Percentiles rank a stretch among this genome's conserved stretches.
These are phyloP conservation scores for Recurvirostra avosetta DNA, from an alignment of 2,113 vertebrate genomes.

Conservation along the genomic window DNA sequence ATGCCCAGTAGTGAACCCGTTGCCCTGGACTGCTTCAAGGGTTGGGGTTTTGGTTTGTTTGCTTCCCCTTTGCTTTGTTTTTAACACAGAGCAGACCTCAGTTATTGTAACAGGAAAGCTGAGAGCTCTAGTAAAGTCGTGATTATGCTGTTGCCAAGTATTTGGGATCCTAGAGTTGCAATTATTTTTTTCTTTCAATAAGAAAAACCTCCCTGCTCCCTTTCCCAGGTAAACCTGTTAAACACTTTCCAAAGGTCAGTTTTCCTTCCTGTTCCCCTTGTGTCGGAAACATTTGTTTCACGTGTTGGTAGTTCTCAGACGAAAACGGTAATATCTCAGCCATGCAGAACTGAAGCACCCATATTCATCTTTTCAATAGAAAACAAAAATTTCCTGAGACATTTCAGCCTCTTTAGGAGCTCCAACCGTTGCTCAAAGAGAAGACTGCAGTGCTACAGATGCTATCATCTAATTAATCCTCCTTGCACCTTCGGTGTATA, in stretches of 20 bases:
- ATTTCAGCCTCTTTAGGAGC: not conserved
- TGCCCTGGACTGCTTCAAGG: not conserved
- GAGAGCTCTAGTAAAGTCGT: not conserved
- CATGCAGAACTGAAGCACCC: not conserved
- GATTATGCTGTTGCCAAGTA: not conserved
- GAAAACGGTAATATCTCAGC: not conserved
- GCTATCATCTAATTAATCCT: not conserved
- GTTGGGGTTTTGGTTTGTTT: conserved; percentile 14
- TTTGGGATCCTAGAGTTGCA: not conserved
- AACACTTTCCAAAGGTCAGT: not conserved
- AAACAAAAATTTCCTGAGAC: not conserved
- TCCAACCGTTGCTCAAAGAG: not conserved
- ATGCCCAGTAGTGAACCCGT: not conserved
- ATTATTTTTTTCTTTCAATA: not conserved
- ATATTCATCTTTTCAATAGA: not conserved
- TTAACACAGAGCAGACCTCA: conserved; percentile 5
- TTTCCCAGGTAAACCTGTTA: not conserved
- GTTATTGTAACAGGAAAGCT: conserved; percentile 13
- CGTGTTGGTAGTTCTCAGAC: not conserved
- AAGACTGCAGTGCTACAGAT: not conserved
- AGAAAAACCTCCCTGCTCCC: not conserved
- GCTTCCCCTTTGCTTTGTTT: conserved; percentile 42
- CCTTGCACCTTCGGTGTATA: not conserved
- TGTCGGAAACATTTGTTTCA: not conserved
- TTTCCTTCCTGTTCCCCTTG: not conserved